Evolutionary conservation across 2,888 invertebrate genomes (phyloP).

Genomic region (Ophonus ardosiacus): DNA sequence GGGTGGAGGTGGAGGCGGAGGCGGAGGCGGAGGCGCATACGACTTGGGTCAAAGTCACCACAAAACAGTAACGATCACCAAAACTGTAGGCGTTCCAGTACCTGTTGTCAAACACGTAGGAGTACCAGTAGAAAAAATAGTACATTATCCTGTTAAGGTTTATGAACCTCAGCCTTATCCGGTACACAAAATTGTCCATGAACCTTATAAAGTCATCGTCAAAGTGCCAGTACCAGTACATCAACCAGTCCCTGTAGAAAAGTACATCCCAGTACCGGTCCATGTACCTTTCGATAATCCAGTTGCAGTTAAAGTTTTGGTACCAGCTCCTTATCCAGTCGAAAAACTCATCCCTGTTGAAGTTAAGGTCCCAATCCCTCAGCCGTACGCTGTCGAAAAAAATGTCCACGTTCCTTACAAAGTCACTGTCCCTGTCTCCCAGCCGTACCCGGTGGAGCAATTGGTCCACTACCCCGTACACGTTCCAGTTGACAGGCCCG

Average conservation of each 20-base stretch:
- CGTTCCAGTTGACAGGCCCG: constrained; percentile 81
- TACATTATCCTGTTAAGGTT: constrained; percentile 73
- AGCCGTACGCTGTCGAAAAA: constrained; percentile 84
- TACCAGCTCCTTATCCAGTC: constrained; percentile 86
- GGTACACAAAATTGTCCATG: constrained; percentile 83
- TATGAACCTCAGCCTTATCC: constrained; percentile 79
- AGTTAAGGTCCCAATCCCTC: constrained; percentile 82
- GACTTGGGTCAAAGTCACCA: constrained; percentile 52
- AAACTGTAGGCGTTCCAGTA: constrained; percentile 82
- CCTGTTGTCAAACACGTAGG: constrained; percentile 83
- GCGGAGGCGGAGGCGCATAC: constrained; percentile 23
- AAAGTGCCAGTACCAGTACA: constrained; percentile 74
- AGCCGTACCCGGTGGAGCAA: constrained; percentile 85
- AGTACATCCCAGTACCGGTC: constrained; percentile 83
- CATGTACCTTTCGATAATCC: constrained; percentile 79
- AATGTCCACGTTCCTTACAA: constrained; percentile 83
- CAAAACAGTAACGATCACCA: constrained; percentile 78
- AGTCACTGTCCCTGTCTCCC: constrained; percentile 82
- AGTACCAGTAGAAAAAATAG: constrained; percentile 77
- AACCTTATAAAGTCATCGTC: constrained; percentile 82
- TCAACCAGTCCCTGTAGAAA: constrained; percentile 85
- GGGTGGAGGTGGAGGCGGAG: constrained; percentile 68
- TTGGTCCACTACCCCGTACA: constrained; percentile 82
- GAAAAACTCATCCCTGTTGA: constrained; percentile 83
- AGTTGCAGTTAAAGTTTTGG: constrained; percentile 85